Percentiles rank a stretch among this genome's conserved stretches.
Conservation (phyloP, 2,113 vertebrate genomes). For the Antigone vipio region DNA sequence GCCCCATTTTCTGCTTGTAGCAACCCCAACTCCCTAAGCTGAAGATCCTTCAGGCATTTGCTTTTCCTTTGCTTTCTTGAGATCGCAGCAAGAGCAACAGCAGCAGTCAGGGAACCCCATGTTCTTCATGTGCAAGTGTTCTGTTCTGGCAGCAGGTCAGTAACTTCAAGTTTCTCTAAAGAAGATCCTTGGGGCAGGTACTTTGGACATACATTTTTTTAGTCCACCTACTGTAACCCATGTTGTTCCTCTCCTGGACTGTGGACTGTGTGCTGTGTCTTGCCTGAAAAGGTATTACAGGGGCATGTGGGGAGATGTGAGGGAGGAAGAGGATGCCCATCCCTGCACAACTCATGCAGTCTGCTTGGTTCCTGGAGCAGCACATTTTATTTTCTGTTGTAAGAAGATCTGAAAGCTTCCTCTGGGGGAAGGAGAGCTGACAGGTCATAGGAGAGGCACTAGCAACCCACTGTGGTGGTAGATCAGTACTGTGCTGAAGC, state of each 20-base stretch:
- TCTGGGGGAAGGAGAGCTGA: background rate
- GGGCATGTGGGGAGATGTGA: background rate
- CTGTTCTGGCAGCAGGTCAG: background rate
- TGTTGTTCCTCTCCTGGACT: background rate
- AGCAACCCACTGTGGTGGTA: background rate
- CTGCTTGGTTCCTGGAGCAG: background rate
- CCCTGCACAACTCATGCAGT: background rate
- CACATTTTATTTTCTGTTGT: background rate
- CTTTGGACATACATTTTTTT: background rate
- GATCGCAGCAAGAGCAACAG: background rate
- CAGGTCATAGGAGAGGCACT: background rate
- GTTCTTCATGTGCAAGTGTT: background rate
- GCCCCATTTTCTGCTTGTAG: background rate
- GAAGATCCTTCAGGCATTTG: background rate
- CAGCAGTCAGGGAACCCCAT: fast-evolving
- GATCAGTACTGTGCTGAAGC: background rate
- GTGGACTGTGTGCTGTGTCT: background rate
- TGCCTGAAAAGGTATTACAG: background rate
- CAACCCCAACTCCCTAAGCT: background rate
- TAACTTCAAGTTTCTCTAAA: background rate
- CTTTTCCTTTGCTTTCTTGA: background rate
- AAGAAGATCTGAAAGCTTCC: background rate
- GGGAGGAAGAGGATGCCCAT: background rate
- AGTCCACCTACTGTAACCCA: background rate
- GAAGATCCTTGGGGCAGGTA: background rate